Evolutionary conservation across 2,888 invertebrate species (phyloP).

Genomic region (Macaria liturata): DNA sequence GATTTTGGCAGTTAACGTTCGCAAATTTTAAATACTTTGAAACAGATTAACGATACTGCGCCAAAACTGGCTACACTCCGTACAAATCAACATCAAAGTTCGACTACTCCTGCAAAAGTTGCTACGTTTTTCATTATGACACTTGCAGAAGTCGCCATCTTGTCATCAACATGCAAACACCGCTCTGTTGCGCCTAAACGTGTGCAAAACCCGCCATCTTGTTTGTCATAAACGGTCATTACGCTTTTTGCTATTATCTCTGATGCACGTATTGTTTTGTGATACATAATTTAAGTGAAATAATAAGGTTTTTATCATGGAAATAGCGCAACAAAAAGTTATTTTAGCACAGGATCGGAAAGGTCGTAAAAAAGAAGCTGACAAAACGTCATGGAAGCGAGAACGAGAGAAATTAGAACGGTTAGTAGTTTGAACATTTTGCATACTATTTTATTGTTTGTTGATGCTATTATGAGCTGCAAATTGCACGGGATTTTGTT

Average conservation of each 20-base stretch:
- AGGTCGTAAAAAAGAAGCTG: constrained; percentile 13
- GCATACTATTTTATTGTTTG: constrained; percentile 2
- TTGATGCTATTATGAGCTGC: constrained; percentile 5
- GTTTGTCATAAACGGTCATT: constrained; percentile 5
- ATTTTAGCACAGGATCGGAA: constrained; percentile 6
- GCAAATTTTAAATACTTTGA: constrained; percentile 5
- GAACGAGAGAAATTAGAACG: constrained; percentile 3
- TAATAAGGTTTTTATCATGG: too few relatives aligned
- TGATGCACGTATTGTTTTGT: constrained; percentile 3
- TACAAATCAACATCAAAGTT: constrained; percentile 2
- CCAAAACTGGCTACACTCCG: constrained; percentile 3
- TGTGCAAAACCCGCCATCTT: constrained; percentile 19
- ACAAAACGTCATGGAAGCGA: constrained; percentile 4
- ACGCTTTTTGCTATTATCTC: background rate
- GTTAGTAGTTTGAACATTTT: constrained; percentile 1
- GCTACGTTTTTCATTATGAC: constrained; percentile 1
- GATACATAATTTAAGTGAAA: constrained; percentile 8
- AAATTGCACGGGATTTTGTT: constrained; percentile 2
- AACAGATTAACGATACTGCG: constrained; percentile 3
- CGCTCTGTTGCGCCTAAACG: constrained; percentile 10
- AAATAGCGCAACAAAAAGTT: constrained; percentile 16
- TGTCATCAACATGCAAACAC: constrained; percentile 14
- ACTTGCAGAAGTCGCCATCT: constrained; percentile 14
- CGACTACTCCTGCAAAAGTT: constrained; percentile 7
- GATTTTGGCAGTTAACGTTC: constrained; percentile 6